Evolutionary conservation across 2,888 invertebrate genomes (phyloP).

Genomic region (Liodrosophila aerea): DNA sequence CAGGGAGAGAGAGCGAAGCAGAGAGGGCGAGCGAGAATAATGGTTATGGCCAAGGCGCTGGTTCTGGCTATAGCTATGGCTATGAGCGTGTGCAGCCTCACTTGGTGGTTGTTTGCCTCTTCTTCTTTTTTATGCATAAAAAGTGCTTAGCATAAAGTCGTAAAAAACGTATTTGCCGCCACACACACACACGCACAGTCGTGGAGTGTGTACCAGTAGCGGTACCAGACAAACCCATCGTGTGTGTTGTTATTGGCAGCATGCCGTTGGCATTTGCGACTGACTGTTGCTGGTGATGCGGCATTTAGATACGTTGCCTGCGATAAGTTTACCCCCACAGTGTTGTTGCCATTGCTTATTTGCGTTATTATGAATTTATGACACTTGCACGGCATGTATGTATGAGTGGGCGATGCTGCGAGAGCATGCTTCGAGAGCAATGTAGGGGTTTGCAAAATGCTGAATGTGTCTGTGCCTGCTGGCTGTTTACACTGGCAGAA

Average conservation of each 20-base stretch:
- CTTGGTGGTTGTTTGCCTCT: conserved; percentile 37
- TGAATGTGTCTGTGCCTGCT: too few species aligned
- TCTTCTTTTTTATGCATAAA: conserved; percentile 75
- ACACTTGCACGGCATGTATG: conserved; percentile 63
- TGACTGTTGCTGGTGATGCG: conserved; percentile 40
- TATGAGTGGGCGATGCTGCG: conserved; percentile 10
- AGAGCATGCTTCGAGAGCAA: neutral
- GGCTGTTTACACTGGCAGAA: conserved; percentile 10
- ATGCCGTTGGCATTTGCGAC: conserved; percentile 57
- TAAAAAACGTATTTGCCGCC: conserved; percentile 78
- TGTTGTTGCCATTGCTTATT: conserved; percentile 70
- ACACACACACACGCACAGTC: conserved; percentile 37
- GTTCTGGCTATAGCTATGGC: conserved; percentile 2
- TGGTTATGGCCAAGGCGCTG: conserved; percentile 43
- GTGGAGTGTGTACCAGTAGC: neutral
- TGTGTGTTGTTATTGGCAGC: conserved; percentile 66
- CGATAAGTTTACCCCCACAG: conserved; percentile 59
- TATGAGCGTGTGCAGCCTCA: neutral
- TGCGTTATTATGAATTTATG: conserved; percentile 80
- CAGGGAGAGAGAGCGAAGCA: conserved; percentile 6
- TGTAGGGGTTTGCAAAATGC: neutral
- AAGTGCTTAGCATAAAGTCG: conserved; percentile 80
- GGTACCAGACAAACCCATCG: conserved; percentile 28
- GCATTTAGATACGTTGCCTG: conserved; percentile 61
- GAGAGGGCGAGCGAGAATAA: conserved; percentile 50